These are phyloP conservation scores for Poeciliopsis prolifica DNA, from an alignment of 2,113 vertebrate genomes.

Conservation along the genomic window DNA sequence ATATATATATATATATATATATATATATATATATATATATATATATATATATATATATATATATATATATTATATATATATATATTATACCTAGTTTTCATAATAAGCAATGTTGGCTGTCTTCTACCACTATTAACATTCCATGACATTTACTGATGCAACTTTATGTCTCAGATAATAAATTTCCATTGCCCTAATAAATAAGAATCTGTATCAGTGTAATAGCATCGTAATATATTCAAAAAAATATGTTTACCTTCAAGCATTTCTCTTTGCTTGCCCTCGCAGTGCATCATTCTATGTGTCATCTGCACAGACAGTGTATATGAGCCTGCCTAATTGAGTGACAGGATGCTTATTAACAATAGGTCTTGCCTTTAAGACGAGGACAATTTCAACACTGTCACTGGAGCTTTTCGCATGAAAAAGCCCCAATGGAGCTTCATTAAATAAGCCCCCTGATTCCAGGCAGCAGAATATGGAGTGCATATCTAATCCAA, in stretches of 20 bases:
- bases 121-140: slow-evolving; percentile 34
- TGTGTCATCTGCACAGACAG: background rate
- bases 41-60: too few species aligned
- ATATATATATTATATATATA: too few species aligned
- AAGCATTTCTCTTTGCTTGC: slow-evolving; percentile 13
- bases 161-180: slow-evolving; percentile 11
- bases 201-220: background rate
- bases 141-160: slow-evolving; percentile 29
- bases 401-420: slow-evolving; percentile 55
- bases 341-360: slow-evolving; percentile 59
- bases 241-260: slow-evolving; percentile 21
- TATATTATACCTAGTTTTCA: slow-evolving; percentile 10
- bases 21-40: too few species aligned
- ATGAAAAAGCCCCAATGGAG: slow-evolving; percentile 54
- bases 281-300: background rate
- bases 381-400: slow-evolving; percentile 58
- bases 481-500: slow-evolving; percentile 63
- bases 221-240: slow-evolving; percentile 11
- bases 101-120: background rate
- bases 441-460: slow-evolving; percentile 68
- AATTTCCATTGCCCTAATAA: background rate
- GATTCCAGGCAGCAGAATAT: slow-evolving; percentile 63
- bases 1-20: too few species aligned
- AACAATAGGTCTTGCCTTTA: slow-evolving; percentile 49
- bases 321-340: slow-evolving; percentile 47